These are phyloP conservation scores for Drosophila biarmipes DNA, from an alignment of 1,140 invertebrate genomes.

Conservation along the genomic window DNA sequence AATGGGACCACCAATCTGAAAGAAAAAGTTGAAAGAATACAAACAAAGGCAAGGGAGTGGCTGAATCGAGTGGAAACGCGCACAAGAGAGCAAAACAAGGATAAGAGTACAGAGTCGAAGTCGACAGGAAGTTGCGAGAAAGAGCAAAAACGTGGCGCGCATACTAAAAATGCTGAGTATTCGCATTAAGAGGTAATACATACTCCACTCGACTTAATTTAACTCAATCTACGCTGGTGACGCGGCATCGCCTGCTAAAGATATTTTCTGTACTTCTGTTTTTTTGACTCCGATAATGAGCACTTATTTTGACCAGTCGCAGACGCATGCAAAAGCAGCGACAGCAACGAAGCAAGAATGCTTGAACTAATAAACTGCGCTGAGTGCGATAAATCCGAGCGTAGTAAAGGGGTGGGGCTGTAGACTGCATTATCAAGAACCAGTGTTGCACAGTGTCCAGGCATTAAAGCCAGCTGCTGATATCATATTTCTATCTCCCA, in stretches of 20 bases:
- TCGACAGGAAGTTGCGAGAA: slow-evolving; percentile 66
- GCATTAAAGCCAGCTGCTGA: slow-evolving; percentile 14
- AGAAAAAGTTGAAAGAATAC: slow-evolving; percentile 4
- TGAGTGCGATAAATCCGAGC: slow-evolving; percentile 58
- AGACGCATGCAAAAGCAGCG: slow-evolving; percentile 35
- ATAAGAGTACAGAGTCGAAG: slow-evolving; percentile 62
- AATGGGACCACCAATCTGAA: background rate
- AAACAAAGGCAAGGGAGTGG: slow-evolving; percentile 67
- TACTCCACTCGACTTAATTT: background rate
- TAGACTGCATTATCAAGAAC: slow-evolving; percentile 36
- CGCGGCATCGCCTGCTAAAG: slow-evolving; percentile 61
- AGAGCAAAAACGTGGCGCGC: slow-evolving; percentile 70
- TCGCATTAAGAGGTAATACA: slow-evolving; percentile 21
- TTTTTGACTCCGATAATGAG: slow-evolving; percentile 50
- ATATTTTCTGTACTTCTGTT: slow-evolving; percentile 55
- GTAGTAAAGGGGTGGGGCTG: slow-evolving; percentile 17
- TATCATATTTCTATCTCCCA: slow-evolving; percentile 20
- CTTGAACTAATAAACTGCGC: slow-evolving; percentile 60
- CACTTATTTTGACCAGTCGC: slow-evolving; percentile 43
- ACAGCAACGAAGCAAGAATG: slow-evolving; percentile 30
- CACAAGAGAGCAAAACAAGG: slow-evolving; percentile 30
- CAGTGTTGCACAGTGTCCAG: slow-evolving; percentile 16
- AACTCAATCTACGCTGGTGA: slow-evolving; percentile 49
- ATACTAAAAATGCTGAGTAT: slow-evolving; percentile 54
- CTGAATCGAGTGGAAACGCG: slow-evolving; percentile 36